phyloP scores from a whole-genome alignment of 2,888 invertebrate genomes.

The Caprella mutica region DNA sequence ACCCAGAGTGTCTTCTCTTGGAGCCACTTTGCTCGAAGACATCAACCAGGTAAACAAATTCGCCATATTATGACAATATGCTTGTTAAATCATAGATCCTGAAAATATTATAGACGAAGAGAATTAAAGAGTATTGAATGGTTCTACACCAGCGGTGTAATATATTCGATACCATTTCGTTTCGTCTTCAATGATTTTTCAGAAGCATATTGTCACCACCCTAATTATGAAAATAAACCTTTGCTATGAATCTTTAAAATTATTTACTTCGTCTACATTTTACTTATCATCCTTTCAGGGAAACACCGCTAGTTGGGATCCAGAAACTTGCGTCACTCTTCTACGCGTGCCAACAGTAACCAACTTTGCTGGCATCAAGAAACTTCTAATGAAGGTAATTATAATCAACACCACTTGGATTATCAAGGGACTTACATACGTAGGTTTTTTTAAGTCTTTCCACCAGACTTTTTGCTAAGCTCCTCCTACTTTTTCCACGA shows the following conservation, averaged over 20 bases:
- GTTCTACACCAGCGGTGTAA: too few relatives aligned
- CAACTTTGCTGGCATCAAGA: slow-evolving; percentile 38
- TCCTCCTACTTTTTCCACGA: too few relatives aligned
- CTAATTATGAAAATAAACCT: neutral
- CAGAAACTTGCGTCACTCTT: slow-evolving; percentile 39
- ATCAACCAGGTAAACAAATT: slow-evolving; percentile 20
- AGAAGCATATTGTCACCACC: neutral
- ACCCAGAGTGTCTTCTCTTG: slow-evolving; percentile 6
- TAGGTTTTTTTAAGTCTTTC: too few relatives aligned
- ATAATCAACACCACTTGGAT: slow-evolving; percentile 25
- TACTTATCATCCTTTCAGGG: slow-evolving; percentile 7
- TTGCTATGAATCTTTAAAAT: too few relatives aligned
- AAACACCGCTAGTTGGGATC: slow-evolving; percentile 37
- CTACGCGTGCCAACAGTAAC: slow-evolving; percentile 38
- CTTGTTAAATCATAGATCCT: neutral
- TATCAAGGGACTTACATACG: too few relatives aligned
- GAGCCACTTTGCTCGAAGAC: slow-evolving; percentile 19
- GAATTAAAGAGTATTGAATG: too few relatives aligned
- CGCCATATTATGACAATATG: neutral
- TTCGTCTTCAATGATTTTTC: too few relatives aligned
- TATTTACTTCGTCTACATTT: neutral
- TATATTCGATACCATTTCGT: too few relatives aligned
- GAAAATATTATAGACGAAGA: too few relatives aligned
- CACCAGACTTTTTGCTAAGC: too few relatives aligned
- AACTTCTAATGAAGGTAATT: slow-evolving; percentile 37